These are phyloP conservation scores for Drosophila mettleri DNA, from an alignment of 2,888 invertebrate species.

Conservation along the genomic window DNA sequence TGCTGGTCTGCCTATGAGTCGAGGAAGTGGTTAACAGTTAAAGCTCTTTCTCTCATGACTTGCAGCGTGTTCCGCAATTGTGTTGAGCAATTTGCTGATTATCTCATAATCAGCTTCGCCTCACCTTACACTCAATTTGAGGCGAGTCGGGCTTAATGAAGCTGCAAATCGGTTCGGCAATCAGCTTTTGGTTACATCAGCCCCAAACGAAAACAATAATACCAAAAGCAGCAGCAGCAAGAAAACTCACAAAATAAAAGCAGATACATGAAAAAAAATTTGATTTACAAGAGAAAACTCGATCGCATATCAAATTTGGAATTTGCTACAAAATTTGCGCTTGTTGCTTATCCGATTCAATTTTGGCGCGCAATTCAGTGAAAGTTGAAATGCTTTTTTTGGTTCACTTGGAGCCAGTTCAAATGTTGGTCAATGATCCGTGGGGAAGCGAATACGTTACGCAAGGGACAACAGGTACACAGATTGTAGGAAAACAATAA, in stretches of 20 bases:
- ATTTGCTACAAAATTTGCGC: constrained; percentile 48
- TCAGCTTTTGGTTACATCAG: constrained; percentile 67
- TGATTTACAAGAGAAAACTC: constrained; percentile 51
- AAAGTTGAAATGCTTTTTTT: constrained; percentile 55
- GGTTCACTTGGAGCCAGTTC: constrained; percentile 13
- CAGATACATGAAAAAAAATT: constrained; percentile 51
- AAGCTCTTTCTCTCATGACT: constrained; percentile 15
- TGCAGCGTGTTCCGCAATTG: constrained; percentile 44
- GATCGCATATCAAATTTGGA: constrained; percentile 62
- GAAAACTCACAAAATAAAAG: constrained; percentile 30
- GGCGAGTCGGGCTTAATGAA: constrained; percentile 61
- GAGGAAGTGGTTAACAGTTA: constrained; percentile 9
- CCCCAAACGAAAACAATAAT: constrained; percentile 18
- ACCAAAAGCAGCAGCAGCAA: constrained; percentile 20
- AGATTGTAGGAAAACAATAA: constrained; percentile 12
- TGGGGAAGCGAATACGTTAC: constrained; percentile 1
- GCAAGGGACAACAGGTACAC: constrained; percentile 2
- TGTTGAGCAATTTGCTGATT: constrained; percentile 68
- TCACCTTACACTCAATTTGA: constrained; percentile 55
- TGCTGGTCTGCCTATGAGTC: constrained; percentile 1
- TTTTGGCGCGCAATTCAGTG: constrained; percentile 70
- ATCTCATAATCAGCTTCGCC: constrained; percentile 73
- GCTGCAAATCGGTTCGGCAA: constrained; percentile 61
- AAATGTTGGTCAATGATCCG: constrained; percentile 59
- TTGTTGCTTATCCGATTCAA: constrained; percentile 20